Evolutionary conservation across 2,113 vertebrate species (phyloP), one percentile per base, ranked within the genome.

Genomic region (Lampris incognitus): DNA sequence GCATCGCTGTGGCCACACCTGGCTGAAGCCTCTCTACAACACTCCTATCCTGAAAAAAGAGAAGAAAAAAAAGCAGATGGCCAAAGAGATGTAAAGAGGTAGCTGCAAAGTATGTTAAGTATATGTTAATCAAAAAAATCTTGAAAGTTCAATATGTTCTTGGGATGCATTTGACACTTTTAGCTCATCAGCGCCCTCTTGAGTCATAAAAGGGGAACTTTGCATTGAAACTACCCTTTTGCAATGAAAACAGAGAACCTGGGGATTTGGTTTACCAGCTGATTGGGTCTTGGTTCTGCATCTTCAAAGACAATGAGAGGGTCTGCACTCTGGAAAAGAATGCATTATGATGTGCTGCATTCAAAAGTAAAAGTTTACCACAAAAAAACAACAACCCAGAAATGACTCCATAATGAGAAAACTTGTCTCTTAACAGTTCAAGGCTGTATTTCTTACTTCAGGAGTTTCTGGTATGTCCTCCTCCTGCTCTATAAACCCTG

Each of bases 291-390:
- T 9, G 37, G 61, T 52, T 69, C 72, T 42, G 85, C 40, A 9
- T 93, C 91, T 8, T 92, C 91, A 79, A 95, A 94, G 36, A 92
- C 81, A 10, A 95, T 94, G 0, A 94, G 91, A 9, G 92, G 85
- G 77, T 91, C 89, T 1, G 78, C 59, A 55, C 82, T 87, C 93
- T 95, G 86, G 39, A 57, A 72, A 61, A 66, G 1, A 64, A 24
- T 55, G 36, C 39, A 57, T 54, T 41, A 59, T 7, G 70, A 66
- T 57, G n/a, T 36, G 55, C 6, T 37, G 55, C 2, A 56, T 13
- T 10, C 49, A 0, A 7, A 56, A 55, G 3, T 5, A 44, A 42
- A 37, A 67, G 38, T 55, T 24, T 7, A 24, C 37, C 11, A 36
- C 0, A 24, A 1, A 37, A 8, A 61, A 9, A 36, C 0, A 24